Conservation (phyloP, 2,113 vertebrate genomes). For the Chaenocephalus aceratus region DNA sequence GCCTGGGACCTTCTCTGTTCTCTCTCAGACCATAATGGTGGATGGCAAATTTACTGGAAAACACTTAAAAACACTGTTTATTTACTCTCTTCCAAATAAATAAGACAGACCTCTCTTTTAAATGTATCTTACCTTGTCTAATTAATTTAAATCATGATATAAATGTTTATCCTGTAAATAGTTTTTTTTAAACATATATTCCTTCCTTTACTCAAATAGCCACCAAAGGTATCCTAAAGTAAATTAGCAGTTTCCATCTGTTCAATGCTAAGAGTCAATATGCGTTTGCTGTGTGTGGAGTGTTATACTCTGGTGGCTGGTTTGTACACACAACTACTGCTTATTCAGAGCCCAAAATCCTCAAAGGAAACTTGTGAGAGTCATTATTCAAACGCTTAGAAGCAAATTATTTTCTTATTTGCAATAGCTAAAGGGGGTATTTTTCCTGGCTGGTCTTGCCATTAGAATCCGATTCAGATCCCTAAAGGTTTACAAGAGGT, state of each 20-base stretch:
- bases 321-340: slow-evolving; percentile 44
- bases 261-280: slow-evolving; percentile 50
- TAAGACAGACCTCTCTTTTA: neutral
- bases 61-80: neutral
- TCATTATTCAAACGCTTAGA: slow-evolving; percentile 63
- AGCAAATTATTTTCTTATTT: slow-evolving; percentile 61
- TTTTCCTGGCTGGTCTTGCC: slow-evolving; percentile 21
- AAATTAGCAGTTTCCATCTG: slow-evolving; percentile 61
- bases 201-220: slow-evolving; percentile 24
- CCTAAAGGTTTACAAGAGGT: slow-evolving; percentile 20
- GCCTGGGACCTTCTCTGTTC: neutral
- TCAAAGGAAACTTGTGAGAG: slow-evolving; percentile 51
- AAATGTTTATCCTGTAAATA: slow-evolving; percentile 23
- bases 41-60: neutral
- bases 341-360: slow-evolving; percentile 49
- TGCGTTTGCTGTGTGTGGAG: slow-evolving; percentile 42
- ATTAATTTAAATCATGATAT: slow-evolving; percentile 49
- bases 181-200: slow-evolving; percentile 67
- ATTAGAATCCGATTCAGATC: slow-evolving; percentile 32
- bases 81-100: neutral
- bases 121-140: slow-evolving; percentile 25
- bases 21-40: slow-evolving; percentile 1
- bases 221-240: slow-evolving; percentile 34
- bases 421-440: slow-evolving; percentile 37
- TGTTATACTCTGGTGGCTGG: slow-evolving; percentile 38